Evolutionary conservation across 2,113 vertebrate species (phyloP).

Genomic region (Varanus komodoensis): DNA sequence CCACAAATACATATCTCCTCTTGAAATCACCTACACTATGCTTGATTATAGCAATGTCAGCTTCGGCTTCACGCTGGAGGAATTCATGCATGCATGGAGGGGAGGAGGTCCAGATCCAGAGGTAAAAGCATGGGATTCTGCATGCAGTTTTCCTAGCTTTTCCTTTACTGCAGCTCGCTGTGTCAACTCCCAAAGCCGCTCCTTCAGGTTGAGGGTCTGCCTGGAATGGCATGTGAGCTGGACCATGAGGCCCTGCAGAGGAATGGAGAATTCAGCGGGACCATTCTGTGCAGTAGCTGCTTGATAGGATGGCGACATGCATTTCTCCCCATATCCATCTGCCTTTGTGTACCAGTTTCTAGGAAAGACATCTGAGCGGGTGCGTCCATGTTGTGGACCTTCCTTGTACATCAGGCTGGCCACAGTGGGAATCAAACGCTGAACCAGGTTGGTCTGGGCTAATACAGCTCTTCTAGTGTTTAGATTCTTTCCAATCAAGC

Average conservation of each 20-base stretch:
- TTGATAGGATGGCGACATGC: neutral
- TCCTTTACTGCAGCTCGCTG: neutral
- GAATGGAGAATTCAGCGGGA: neutral
- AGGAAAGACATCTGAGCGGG: too few relatives aligned
- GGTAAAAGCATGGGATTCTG: neutral
- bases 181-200: neutral
- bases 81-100: neutral
- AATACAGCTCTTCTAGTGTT: too few relatives aligned
- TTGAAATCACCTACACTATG: neutral
- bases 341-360: too few relatives aligned
- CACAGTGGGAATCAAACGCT: too few relatives aligned
- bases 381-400: too few relatives aligned
- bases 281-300: neutral
- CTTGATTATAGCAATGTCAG: neutral
- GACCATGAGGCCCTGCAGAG: neutral
- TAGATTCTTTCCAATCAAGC: too few relatives aligned
- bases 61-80: neutral
- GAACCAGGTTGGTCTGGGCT: too few relatives aligned
- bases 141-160: neutral
- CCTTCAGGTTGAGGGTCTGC: neutral
- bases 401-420: too few relatives aligned
- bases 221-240: neutral
- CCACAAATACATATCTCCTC: neutral
- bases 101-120: neutral
- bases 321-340: too few relatives aligned